Base-by-base conservation (phyloP, 1,140 invertebrate species). In the Sinonovacula constricta region DNA sequence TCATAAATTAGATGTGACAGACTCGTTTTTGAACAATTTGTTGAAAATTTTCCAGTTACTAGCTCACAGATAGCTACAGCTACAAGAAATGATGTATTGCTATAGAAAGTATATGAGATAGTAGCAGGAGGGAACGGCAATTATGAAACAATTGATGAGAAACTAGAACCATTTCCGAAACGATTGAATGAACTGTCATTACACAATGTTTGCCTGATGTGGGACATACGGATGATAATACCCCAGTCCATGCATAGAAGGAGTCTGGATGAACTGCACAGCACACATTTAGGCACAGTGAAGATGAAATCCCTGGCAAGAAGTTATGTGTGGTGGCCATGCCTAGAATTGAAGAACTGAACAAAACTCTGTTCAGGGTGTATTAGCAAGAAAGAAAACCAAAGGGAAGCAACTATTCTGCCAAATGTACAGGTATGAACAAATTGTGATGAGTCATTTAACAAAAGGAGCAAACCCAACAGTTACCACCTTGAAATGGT, bases 221-320 rank as follows among this genome's bases (percentile, higher is more conserved):
- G 54, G 10, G 7, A 26, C 28, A 22, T 22, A 14, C 18, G 54
- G 7, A 26, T 57, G 18, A 24, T 57, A 22, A 57, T 57, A 12
- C 54, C 10, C 28, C 10, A 26, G 10, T 22, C 7, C 22, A 7
- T 57, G 10, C 10, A 14, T 18, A 14, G 28, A 57, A 12, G 28
- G 7, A 26, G 18, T 12, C 18, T 57, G 18, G 10, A 57, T 12
- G 54, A 57, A 57, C 7, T 57, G 10, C 22, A 57, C 28, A 24
- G 7, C 10, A 26, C 18, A 22, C 54, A 57, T 14, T 12, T 57
- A 22, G 10, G 54, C 7, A 57, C 28, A 24, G 54, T 57, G 24
- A 57, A 57, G 7, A 57, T 57, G 54, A 57, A 57, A 24, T 57
- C 54, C 28, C 24, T 57, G 54, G 54, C 54, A 57, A 24, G 54